Evolutionary conservation across 2,888 invertebrate genomes (phyloP), one percentile per base, ranked within the genome.

Genomic region (Drosophila mimica): DNA sequence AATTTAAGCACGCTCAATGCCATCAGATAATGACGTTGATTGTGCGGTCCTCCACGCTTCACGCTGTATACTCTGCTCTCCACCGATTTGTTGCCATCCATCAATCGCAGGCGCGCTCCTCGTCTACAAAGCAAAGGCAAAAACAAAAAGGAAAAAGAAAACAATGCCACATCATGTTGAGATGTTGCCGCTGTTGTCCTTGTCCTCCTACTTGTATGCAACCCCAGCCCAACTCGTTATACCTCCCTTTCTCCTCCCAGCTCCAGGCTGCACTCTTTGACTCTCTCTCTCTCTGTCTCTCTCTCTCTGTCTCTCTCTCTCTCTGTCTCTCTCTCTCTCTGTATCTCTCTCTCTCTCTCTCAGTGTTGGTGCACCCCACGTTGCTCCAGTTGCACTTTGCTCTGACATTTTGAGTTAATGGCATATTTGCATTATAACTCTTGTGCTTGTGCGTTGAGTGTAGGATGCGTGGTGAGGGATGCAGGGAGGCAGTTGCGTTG

Each of bases 391-490:
- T 85, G 86, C 88, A 76, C 86, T 89, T 77, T 89, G 76, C 83
- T 73, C 76, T 86, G 88, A 88, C 88, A 82, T 85, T 86, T 82
- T 79, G 74, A 82, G 88, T 85, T 88, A 81, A 89, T 88, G 83
- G 83, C 86, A 87, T 84, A 89, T 89, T 86, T 86, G 88, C 88
- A 89, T 89, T 88, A 88, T 82, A 61, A 63, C 76, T 74, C 81
- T 56, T 66, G 53, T 62, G 63, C 63, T 54, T 61, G 62, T 63
- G 74, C 57, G 58, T 69, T 63, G 60, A 69, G 33, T 59, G 36
- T 59, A 57, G 40, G 46, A 49, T 36, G 34, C 53, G 43, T 54
- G 38, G 20, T 46, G n/a, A 30, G 34, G 11, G 38, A 15, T 40
- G 30, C 30, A 6, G n/a, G 56, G 13, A 15, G 28, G n/a, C 38